Conservation (phyloP, 2,888 invertebrate genomes). For the Boloria euphrosyne region DNA sequence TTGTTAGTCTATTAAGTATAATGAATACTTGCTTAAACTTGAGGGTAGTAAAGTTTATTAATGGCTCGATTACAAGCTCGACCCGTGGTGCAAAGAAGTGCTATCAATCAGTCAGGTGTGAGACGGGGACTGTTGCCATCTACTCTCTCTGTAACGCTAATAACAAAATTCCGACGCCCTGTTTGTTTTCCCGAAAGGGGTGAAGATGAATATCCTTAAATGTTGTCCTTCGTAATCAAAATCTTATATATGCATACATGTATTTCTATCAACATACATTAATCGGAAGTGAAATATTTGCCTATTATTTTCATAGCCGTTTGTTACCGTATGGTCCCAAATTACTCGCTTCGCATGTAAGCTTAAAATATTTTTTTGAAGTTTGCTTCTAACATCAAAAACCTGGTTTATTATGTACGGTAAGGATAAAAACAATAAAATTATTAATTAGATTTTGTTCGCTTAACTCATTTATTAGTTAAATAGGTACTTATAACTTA, state of each 20-base stretch:
- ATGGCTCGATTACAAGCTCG: slow-evolving; percentile 83
- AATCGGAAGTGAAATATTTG: no score
- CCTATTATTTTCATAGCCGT: no score
- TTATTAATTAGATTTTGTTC: no score
- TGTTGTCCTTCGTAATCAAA: slow-evolving; percentile 41
- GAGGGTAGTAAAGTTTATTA: slow-evolving; percentile 82
- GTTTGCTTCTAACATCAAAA: no score
- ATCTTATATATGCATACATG: neutral
- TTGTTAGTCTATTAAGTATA: slow-evolving; percentile 80
- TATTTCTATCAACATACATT: no score
- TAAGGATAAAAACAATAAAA: no score
- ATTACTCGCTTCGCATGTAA: no score
- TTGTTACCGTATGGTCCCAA: no score
- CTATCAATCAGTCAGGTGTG: slow-evolving; percentile 82
- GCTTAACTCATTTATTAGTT: no score
- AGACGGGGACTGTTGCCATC: slow-evolving; percentile 66
- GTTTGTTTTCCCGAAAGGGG: slow-evolving; percentile 78
- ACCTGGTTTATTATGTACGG: no score
- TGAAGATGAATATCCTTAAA: slow-evolving; percentile 74
- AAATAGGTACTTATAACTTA: no score
- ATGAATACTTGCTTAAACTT: slow-evolving; percentile 80
- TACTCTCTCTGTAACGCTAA: slow-evolving; percentile 78
- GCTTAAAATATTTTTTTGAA: no score
- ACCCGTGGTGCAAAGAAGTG: slow-evolving; percentile 82
- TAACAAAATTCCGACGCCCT: slow-evolving; percentile 81